These are phyloP conservation scores for Drosophila chauvacae DNA, from an alignment of 1,140 invertebrate genomes.

Conservation along the genomic window DNA sequence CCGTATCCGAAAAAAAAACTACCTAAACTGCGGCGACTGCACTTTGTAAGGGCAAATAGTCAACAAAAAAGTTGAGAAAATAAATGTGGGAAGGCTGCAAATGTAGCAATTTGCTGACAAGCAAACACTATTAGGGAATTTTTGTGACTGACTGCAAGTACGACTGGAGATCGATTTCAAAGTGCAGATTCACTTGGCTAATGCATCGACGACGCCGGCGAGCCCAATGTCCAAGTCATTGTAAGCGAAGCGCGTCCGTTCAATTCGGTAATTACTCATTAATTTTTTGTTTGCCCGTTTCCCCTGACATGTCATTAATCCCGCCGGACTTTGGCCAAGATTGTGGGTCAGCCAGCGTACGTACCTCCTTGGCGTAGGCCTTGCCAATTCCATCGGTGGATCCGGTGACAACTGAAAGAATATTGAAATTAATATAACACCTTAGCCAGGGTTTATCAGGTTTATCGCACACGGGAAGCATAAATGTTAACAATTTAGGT, in stretches of 20 bases:
- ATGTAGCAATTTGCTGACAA: conserved; percentile 31
- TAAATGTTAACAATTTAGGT: not conserved
- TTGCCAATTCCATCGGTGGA: conserved; percentile 97
- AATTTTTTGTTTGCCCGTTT: conserved; percentile 24
- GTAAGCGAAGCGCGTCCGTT: conserved; percentile 16
- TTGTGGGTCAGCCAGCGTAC: conserved; percentile 40
- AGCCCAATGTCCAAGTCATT: conserved; percentile 46
- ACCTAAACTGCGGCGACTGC: conserved; percentile 13
- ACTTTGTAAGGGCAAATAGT: conserved; percentile 25
- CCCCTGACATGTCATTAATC: conserved; percentile 15
- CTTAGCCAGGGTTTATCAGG: conserved; percentile 25
- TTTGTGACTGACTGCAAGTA: conserved; percentile 19
- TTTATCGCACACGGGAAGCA: conserved; percentile 36
- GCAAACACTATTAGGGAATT: conserved; percentile 56
- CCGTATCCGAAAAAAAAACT: conserved; percentile 8
- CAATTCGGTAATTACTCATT: conserved; percentile 37
- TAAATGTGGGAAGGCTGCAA: conserved; percentile 17
- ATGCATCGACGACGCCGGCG: conserved; percentile 14
- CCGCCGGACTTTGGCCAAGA: conserved; percentile 22
- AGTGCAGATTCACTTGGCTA: conserved; percentile 49
- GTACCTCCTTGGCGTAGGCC: conserved; percentile 92
- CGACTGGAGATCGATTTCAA: conserved; percentile 53
- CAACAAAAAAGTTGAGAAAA: conserved; percentile 16
- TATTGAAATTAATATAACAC: conserved; percentile 50
- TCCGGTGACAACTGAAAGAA: conserved; percentile 92